Conservation (phyloP, 2,797 vertebrate genomes). For the Notoglanidium macrostoma region DNA sequence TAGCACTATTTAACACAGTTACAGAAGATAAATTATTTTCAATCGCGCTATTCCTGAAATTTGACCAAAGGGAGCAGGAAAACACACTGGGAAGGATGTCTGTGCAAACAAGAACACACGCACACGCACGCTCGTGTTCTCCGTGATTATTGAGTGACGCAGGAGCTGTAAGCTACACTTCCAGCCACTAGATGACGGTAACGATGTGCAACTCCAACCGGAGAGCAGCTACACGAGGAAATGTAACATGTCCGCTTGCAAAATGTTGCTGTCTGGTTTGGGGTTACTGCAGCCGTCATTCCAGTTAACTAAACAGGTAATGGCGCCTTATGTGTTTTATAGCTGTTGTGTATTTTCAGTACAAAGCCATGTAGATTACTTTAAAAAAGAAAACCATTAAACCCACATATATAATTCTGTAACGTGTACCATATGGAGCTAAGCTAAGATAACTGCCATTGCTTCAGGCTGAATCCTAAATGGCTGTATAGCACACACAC, state of each 20-base stretch:
- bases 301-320: conserved; percentile 51
- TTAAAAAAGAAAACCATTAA: background rate
- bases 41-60: too few relatives aligned
- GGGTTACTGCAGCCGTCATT: conserved; percentile 52
- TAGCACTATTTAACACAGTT: too few relatives aligned
- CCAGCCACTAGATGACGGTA: conserved; percentile 58
- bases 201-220: background rate
- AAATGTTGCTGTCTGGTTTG: conserved; percentile 64
- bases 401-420: background rate
- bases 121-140: background rate
- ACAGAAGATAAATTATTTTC: too few relatives aligned
- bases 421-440: background rate
- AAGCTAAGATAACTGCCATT: background rate
- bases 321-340: background rate
- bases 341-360: background rate
- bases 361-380: background rate
- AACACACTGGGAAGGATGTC: too few relatives aligned
- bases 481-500: background rate
- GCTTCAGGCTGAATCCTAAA: background rate
- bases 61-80: too few relatives aligned
- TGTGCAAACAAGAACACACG: background rate
- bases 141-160: too few relatives aligned
- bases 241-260: conserved; percentile 70
- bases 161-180: too few relatives aligned
- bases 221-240: background rate